Evolutionary conservation across 2,888 invertebrate species (phyloP).

Genomic region (Lutraria lutraria): DNA sequence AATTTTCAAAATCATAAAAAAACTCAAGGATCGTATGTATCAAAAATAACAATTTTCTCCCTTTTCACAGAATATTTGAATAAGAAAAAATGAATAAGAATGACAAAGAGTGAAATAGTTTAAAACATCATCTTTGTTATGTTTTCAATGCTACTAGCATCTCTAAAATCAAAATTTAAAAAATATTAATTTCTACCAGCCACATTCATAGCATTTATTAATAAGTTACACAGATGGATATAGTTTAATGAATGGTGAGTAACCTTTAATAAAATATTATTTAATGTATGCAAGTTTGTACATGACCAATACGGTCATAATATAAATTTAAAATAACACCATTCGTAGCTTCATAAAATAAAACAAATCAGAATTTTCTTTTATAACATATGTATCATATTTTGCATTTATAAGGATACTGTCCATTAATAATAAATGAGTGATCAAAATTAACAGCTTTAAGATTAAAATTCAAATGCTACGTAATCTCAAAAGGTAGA

Average conservation of each 20-base stretch:
- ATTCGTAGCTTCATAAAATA: background rate
- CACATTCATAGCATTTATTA: too few species aligned
- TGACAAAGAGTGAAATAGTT: too few species aligned
- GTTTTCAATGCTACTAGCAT: too few species aligned
- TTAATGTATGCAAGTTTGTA: background rate
- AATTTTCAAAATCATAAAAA: too few species aligned
- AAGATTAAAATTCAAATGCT: background rate
- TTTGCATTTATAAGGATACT: background rate
- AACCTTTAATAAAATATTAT: constrained; percentile 14
- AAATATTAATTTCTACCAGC: too few species aligned
- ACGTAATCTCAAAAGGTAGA: constrained; percentile 25
- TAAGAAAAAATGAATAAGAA: too few species aligned
- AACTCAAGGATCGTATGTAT: too few species aligned
- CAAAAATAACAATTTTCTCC: too few species aligned
- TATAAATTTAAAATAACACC: background rate
- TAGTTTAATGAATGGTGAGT: background rate
- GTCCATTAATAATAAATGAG: background rate
- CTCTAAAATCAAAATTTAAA: too few species aligned
- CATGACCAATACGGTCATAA: background rate
- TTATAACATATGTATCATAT: background rate
- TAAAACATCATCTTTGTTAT: too few species aligned
- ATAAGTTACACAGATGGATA: background rate
- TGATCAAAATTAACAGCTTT: background rate
- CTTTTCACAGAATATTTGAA: too few species aligned
- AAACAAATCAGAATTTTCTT: background rate